phyloP scores from a whole-genome alignment of 1,140 invertebrate species.

The Apis cerana region DNA sequence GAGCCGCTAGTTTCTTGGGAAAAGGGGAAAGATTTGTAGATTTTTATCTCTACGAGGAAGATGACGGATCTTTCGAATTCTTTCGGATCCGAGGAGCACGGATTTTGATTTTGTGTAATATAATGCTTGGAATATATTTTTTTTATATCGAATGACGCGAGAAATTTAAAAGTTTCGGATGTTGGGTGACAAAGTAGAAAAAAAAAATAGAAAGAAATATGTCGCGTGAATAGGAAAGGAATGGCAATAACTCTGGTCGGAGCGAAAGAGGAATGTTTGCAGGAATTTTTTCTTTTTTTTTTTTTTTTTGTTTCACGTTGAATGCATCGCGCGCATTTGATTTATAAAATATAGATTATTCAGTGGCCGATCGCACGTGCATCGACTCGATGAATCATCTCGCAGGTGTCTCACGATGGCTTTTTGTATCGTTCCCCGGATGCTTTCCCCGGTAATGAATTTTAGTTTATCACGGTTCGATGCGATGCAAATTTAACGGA shows the following conservation, averaged over 20 bases:
- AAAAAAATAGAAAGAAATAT: neutral
- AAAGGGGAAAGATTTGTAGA: no score
- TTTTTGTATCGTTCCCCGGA: slow-evolving; percentile 23
- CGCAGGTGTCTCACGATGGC: slow-evolving; percentile 27
- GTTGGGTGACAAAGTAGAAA: no score
- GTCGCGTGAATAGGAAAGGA: neutral
- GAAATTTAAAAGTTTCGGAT: neutral
- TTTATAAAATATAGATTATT: slow-evolving; percentile 64
- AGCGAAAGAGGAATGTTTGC: neutral
- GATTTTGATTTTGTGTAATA: no score
- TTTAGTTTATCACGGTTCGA: neutral
- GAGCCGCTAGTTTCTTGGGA: neutral
- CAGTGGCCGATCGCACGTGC: slow-evolving; percentile 16
- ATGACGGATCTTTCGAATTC: no score
- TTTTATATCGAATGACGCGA: neutral
- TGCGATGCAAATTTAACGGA: slow-evolving; percentile 8
- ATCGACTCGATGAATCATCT: slow-evolving; percentile 54
- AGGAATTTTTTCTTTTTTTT: neutral
- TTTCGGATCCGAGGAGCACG: no score
- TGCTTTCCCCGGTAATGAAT: neutral
- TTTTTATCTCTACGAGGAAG: no score
- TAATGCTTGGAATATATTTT: no score
- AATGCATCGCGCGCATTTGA: slow-evolving; percentile 37
- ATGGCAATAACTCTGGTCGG: neutral
- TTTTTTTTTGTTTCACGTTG: slow-evolving; percentile 23